Percentiles rank a stretch among this genome's conserved stretches.
These are phyloP conservation scores for Lytechinus variegatus DNA, from an alignment of 35 echinoderm and acorn worm genomes.

Conservation along the genomic window DNA sequence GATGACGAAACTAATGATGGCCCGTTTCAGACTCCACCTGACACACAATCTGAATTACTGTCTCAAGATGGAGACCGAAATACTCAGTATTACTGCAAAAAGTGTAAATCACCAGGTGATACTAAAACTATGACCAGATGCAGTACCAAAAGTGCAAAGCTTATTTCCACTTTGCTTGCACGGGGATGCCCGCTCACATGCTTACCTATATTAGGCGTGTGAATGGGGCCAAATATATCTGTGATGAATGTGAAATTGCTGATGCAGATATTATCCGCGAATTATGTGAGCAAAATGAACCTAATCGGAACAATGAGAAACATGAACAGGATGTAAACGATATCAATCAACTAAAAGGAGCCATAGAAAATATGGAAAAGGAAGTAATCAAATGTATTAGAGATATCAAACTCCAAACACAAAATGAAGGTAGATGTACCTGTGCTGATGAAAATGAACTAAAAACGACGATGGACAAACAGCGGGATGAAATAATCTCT, in stretches of 20 bases:
- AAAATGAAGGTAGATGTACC: neutral
- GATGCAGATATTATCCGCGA: neutral
- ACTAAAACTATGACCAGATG: neutral
- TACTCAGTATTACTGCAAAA: neutral
- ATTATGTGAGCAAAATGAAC: neutral
- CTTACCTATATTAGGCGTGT: neutral
- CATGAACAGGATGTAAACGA: neutral
- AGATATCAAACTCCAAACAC: neutral
- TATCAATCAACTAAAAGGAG: neutral
- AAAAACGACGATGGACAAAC: neutral
- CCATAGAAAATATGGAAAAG: neutral
- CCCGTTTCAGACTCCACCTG: neutral
- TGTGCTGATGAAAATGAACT: neutral
- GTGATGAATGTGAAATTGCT: neutral
- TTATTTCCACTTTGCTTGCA: no score
- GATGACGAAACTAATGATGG: neutral
- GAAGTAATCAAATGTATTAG: neutral
- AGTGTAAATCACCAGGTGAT: neutral
- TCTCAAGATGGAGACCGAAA: neutral
- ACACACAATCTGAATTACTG: neutral
- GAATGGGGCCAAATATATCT: neutral
- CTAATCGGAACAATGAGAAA: neutral
- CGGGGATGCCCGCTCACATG: no score
- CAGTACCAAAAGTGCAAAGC: neutral
- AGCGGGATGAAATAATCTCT: neutral